Evolutionary conservation across 2,797 vertebrate genomes (phyloP).

Genomic region (Micrastur ruficollis): DNA sequence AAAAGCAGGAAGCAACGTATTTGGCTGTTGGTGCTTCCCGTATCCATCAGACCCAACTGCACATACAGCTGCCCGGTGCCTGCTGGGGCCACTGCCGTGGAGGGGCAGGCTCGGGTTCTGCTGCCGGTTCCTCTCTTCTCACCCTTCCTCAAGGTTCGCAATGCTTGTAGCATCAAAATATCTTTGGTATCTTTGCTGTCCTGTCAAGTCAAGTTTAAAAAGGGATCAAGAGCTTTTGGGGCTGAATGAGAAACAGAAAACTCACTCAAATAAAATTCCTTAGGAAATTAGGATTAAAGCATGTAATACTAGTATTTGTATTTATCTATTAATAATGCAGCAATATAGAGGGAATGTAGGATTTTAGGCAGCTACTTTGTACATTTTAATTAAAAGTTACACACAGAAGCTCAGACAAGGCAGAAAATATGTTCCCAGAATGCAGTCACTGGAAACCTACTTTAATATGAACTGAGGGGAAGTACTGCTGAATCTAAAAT

Average conservation of each 20-base stretch:
- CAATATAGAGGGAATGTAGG: not conserved
- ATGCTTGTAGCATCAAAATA: accelerated
- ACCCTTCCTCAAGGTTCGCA: accelerated
- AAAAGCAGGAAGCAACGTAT: accelerated
- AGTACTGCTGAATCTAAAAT: not conserved
- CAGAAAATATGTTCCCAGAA: not conserved
- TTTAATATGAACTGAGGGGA: not conserved
- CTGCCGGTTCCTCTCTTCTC: not conserved
- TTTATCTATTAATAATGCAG: not conserved
- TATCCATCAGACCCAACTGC: not conserved
- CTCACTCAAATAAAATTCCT: not conserved
- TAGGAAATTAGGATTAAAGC: not conserved
- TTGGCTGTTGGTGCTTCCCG: not conserved
- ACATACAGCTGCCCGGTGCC: too few relatives aligned
- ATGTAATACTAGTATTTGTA: not conserved
- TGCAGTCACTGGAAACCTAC: not conserved
- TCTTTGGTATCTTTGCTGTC: not conserved
- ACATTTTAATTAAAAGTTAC: not conserved
- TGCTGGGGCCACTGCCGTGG: not conserved
- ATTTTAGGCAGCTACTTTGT: not conserved
- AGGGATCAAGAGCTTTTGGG: not conserved
- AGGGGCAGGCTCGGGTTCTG: accelerated
- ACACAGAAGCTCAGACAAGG: not conserved
- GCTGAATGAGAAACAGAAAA: not conserved
- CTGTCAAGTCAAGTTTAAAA: not conserved